Base-by-base conservation (phyloP, 2,113 vertebrate species). In the Poecile atricapillus region DNA sequence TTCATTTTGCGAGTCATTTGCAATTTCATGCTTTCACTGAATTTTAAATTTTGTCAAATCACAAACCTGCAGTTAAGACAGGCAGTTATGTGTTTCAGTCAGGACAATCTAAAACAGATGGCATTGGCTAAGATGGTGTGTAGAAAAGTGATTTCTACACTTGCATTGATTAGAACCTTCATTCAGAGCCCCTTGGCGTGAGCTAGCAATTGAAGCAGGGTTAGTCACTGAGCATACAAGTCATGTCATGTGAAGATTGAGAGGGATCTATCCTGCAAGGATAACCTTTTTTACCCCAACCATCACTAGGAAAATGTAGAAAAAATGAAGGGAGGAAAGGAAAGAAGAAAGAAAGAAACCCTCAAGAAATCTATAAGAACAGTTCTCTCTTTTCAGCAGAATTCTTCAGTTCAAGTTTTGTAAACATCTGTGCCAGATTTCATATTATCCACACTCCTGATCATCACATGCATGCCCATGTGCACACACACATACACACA, bases 161-260 rank as follows among this genome's bases (percentile, higher is more conserved):
- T 68, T 91, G 33, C 49, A 73, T 62, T 90, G 79, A 78, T 89
- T 81, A 91, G 65, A 95, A 88, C 31, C 22, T 28, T 82, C 64
- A 92, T 63, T 23, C 60, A 84, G 44, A 27, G 7, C 11, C 43
- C 93, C 64, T 71, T 30, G 59, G 13, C 0, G 1, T 8, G 4
- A 37, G 15, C 41, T 77, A 68, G 50, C 46, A n/a, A 7, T 28
- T 46, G 68, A 80, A 53, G 41, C 14, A 60, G 47, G 27, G 6
- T 89, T 71, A 92, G 76, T 91, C 83, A 82, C 53, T 2, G 10
- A 93, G 64, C 22, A 44, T 83, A 91, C 71, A 95, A 94, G 59
- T 20, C 83, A 75, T 87, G 23, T 87, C 76, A 50, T 89, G 90
- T 94, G 75, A 95, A 96, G 91, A 97, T 31, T 95, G 92, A 97